Evolutionary conservation across 2,113 vertebrate genomes (phyloP), one percentile per base, ranked within the genome.

Genomic region (Tragelaphus buxtoni): DNA sequence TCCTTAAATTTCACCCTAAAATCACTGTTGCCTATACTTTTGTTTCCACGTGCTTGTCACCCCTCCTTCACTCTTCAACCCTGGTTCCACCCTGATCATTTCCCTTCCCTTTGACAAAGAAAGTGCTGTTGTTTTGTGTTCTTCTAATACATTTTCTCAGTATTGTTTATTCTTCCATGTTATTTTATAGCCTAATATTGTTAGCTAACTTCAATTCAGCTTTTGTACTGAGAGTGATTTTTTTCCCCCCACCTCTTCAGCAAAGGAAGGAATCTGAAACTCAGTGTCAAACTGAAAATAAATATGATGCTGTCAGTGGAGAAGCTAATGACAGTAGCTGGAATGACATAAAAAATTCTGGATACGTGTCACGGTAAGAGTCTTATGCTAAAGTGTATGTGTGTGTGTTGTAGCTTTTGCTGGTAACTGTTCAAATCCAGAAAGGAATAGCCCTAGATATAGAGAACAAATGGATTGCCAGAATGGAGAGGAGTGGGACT

Each of bases 251-350:
- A 56, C 28, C 35, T 85, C 91, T n/a, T 85, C 96, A 99, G 99
- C 99, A 99, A 98, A 98, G 99, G 72, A 99, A 99, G 94, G 99
- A 99, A 97, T 99, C 99, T 1, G 99, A 99, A 99, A 99, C 99
- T 0, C 99, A 99, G 97, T 99, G 99, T 98, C 99, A 99, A 98
- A 99, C 99, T 5, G 99, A 99, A 97, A 98, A 89, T 97, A 99
- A 99, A 98, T 99, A 99, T 45, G 99, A 99, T 96, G 97, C 99
- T 72, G 55, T 93, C 47, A 97, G 91, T 97, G 98, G 98, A 16
- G 99, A 99, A n/a, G 74, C 98, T 97, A 99, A 98, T 97, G 99
- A 99, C 94, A 98, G 97, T n/a, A 98, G 98, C 97, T 98, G 98
- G 97, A 98, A 82, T 89, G 99, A 99, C 17, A 88, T 97, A 42